Evolutionary conservation across 2,113 vertebrate genomes (phyloP).

Genomic region (Eulemur macaco): DNA sequence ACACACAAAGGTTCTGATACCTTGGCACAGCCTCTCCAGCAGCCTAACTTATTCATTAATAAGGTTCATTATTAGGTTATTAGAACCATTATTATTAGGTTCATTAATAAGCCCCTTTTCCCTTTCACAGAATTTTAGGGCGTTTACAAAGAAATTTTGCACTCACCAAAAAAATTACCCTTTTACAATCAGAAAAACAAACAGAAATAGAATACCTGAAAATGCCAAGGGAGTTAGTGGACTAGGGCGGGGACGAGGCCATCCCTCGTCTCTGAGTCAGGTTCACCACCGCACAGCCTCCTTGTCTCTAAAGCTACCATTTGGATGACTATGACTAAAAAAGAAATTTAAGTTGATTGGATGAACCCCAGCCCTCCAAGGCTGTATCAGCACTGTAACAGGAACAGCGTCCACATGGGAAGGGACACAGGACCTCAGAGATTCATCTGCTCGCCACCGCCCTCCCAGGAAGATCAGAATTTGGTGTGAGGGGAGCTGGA

Average conservation of each 20-base stretch:
- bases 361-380: neutral
- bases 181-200: neutral
- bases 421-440: neutral
- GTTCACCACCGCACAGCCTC: neutral
- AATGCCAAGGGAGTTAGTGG: neutral
- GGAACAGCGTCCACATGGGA: neutral
- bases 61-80: no score
- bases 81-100: no score
- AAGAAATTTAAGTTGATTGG: accelerated
- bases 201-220: neutral
- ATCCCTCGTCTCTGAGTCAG: no score
- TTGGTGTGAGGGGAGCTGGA: neutral
- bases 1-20: accelerated
- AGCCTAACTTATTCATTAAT: neutral
- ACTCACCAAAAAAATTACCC: neutral
- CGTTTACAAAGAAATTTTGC: neutral
- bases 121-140: neutral
- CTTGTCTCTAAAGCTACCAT: neutral
- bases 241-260: neutral
- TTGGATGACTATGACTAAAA: no score
- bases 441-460: neutral
- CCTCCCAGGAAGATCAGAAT: neutral
- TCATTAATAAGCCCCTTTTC: no score
- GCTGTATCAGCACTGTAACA: no score
- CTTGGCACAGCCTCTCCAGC: neutral